phyloP scores from a whole-genome alignment of 2,888 invertebrate species.

The Prenolepis imparis region DNA sequence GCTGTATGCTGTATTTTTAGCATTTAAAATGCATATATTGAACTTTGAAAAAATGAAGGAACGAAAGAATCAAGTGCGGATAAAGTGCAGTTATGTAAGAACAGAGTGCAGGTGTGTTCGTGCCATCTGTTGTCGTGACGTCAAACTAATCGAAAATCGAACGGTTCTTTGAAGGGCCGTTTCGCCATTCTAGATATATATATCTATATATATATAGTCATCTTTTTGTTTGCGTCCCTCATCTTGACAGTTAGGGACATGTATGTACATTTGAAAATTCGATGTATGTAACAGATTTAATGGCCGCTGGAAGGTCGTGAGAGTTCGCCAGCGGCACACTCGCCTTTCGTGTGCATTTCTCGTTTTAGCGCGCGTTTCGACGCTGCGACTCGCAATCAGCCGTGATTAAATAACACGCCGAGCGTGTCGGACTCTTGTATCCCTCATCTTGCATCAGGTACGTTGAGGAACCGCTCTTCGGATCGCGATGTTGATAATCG shows the following conservation, averaged over 20 bases:
- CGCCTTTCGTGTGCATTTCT: not conserved
- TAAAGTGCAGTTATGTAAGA: no score
- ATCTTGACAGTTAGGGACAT: conserved; percentile 79
- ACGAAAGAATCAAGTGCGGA: no score
- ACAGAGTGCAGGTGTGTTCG: not conserved
- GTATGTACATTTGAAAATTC: conserved; percentile 81
- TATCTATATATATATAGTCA: conserved; percentile 56
- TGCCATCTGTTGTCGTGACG: not conserved
- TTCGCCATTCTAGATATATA: conserved; percentile 19
- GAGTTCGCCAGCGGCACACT: conserved; percentile 29
- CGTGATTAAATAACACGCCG: not conserved
- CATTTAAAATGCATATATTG: not conserved
- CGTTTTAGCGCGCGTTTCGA: not conserved
- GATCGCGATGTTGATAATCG: conserved; percentile 12
- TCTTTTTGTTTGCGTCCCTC: conserved; percentile 75
- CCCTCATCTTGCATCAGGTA: conserved; percentile 64
- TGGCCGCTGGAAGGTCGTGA: conserved; percentile 71
- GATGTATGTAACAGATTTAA: conserved; percentile 71
- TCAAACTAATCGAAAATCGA: not conserved
- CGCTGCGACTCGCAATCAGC: not conserved
- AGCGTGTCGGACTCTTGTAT: conserved; percentile 53
- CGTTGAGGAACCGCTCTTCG: not conserved
- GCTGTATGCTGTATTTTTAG: not conserved
- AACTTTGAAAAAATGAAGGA: not conserved
- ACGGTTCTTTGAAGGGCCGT: not conserved